Evolutionary conservation across 2,797 vertebrate genomes (phyloP), one percentile per base, ranked within the genome.

Genomic region (Artibeus jamaicensis): DNA sequence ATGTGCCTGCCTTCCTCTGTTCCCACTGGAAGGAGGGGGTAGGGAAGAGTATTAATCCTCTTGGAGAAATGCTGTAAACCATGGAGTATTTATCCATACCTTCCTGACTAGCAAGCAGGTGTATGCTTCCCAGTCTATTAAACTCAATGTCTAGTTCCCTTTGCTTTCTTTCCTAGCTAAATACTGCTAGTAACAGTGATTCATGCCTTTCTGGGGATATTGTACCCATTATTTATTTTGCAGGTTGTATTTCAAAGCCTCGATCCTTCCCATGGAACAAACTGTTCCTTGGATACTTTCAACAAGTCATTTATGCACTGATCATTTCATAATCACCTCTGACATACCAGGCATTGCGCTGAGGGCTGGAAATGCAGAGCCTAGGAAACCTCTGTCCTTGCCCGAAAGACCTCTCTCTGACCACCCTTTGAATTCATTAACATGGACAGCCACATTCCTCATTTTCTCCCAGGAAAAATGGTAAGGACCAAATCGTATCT

Each of bases 171-270:
- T n/a, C 59, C 59, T 65, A 65, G 59, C 12, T 65, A 32, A 65
- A 65, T 32, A 65, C 59, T 29, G 26, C 59, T 29, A 32, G 12
- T 65, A 15, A 65, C 59, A 32, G 44, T 59, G 32, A 29, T 73
- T 74, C 29, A 37, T 37, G 78, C 65, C 92, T 95, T 97, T 74
- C 70, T 77, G 29, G 68, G 50, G 73, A 84, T 94, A 89, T 81
- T 92, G 94, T 96, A 95, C 50, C 34, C 87, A 91, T 96, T 48
- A n/a, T 92, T 78, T 91, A 84, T 67, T 74, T 89, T 59, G 12
- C 42, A 96, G 34, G 46, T 79, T 68, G 6, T 46, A 92, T 94
- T 86, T 96, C 81, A 97, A 92, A 97, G 21, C 74, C 82, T 53
- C 84, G 12, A 84, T 89, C 39, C 67, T 97, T 94, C 67, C 81